These are phyloP conservation scores for Abrostola triplasia DNA, from an alignment of 2,888 invertebrate species.

Conservation along the genomic window DNA sequence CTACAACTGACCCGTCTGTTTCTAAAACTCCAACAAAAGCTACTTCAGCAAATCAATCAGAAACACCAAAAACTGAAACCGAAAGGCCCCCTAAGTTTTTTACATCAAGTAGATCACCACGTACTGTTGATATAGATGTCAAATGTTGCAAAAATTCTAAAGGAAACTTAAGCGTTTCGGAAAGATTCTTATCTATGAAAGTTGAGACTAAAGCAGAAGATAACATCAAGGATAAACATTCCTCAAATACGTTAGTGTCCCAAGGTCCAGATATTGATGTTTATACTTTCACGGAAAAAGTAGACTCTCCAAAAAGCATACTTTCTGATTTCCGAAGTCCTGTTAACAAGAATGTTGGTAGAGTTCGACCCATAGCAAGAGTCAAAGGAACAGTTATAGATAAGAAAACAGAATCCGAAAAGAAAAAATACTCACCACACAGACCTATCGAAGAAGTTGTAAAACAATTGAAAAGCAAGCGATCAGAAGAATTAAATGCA, in stretches of 20 bases:
- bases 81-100: slow-evolving; percentile 85
- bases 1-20: slow-evolving; percentile 29
- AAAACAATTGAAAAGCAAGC: slow-evolving; percentile 81
- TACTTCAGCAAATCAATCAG: slow-evolving; percentile 55
- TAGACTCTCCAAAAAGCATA: slow-evolving; percentile 84
- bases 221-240: slow-evolving; percentile 71
- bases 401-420: slow-evolving; percentile 80
- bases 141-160: slow-evolving; percentile 84
- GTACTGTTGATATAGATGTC: slow-evolving; percentile 83
- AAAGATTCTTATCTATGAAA: slow-evolving; percentile 81
- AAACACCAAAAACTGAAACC: slow-evolving; percentile 76
- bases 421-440: slow-evolving; percentile 83
- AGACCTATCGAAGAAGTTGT: slow-evolving; percentile 85
- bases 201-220: slow-evolving; percentile 78
- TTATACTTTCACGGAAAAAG: slow-evolving; percentile 85
- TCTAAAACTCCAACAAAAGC: slow-evolving; percentile 50
- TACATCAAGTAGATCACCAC: slow-evolving; percentile 80
- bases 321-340: slow-evolving; percentile 82
- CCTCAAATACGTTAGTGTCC: slow-evolving; percentile 73
- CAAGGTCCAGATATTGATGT: slow-evolving; percentile 84
- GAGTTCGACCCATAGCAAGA: slow-evolving; percentile 84
- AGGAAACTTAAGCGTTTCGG: slow-evolving; percentile 82
- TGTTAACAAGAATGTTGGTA: slow-evolving; percentile 77
- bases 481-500: slow-evolving; percentile 74
- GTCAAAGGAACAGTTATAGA: slow-evolving; percentile 85